Conservation (phyloP, 2,888 invertebrate genomes). For the Didymodactylos carnosus region DNA sequence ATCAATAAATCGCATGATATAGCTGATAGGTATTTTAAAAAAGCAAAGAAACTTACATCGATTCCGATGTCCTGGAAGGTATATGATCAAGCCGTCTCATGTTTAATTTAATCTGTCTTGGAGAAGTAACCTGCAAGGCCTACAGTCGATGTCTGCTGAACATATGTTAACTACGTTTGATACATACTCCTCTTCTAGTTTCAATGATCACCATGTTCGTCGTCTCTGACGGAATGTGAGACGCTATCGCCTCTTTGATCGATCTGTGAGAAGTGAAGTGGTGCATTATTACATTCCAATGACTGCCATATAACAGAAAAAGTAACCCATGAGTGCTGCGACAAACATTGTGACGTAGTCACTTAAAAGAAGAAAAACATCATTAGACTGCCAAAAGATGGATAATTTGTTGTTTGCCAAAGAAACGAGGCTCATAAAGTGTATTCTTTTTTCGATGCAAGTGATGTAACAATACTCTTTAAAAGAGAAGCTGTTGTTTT, state of each 20-base stretch:
- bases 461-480: too few relatives aligned
- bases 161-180: neutral
- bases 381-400: neutral
- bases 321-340: neutral
- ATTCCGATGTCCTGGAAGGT: neutral
- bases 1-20: neutral
- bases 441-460: too few relatives aligned
- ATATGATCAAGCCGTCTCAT: neutral
- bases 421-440: neutral
- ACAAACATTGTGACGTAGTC: neutral
- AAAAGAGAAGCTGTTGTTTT: too few relatives aligned
- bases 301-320: neutral
- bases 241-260: neutral
- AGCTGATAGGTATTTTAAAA: neutral
- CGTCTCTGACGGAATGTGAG: neutral
- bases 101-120: neutral
- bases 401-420: neutral
- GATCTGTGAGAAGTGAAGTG: neutral
- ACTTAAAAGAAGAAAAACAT: neutral
- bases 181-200: neutral
- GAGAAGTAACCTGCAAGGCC: neutral
- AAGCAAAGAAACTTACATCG: neutral
- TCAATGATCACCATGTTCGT: neutral
- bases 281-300: neutral
- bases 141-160: neutral